Evolutionary conservation across 1,140 invertebrate species (phyloP).

Genomic region (Drosophila repletoides): DNA sequence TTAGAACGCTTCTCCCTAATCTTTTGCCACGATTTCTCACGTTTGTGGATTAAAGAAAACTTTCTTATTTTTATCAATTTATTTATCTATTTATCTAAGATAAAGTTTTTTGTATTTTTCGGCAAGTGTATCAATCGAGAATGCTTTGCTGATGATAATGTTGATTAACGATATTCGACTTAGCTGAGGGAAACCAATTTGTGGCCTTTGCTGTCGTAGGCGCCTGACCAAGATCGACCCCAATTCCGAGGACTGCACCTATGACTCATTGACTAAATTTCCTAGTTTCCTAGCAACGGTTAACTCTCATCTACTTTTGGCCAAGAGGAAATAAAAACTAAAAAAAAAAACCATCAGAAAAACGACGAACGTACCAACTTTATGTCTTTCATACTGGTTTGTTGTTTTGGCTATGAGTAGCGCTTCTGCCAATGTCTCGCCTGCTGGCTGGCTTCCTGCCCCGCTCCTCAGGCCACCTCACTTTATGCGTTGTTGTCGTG

Average conservation of each 20-base stretch:
- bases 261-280: slow-evolving; percentile 67
- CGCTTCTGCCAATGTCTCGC: slow-evolving; percentile 64
- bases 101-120: too few relatives aligned
- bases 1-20: too few relatives aligned
- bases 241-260: slow-evolving; percentile 23
- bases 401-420: slow-evolving; percentile 60
- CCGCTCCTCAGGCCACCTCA: neutral
- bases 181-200: slow-evolving; percentile 35
- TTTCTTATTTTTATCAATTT: too few relatives aligned
- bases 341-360: neutral
- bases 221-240: slow-evolving; percentile 4
- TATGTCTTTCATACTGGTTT: slow-evolving; percentile 59
- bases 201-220: neutral
- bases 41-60: too few relatives aligned
- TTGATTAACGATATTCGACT: neutral
- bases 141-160: neutral
- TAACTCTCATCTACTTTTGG: slow-evolving; percentile 17
- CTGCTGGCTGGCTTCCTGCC: slow-evolving; percentile 13
- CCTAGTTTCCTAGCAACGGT: slow-evolving; percentile 21
- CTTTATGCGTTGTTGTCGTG: slow-evolving; percentile 32
- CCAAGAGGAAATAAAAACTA: slow-evolving; percentile 61
- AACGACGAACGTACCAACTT: slow-evolving; percentile 4
- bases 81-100: too few relatives aligned
- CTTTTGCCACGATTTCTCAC: too few relatives aligned
- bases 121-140: too few relatives aligned